Conservation (phyloP, 2,888 invertebrate genomes). For the Helleia helle region DNA sequence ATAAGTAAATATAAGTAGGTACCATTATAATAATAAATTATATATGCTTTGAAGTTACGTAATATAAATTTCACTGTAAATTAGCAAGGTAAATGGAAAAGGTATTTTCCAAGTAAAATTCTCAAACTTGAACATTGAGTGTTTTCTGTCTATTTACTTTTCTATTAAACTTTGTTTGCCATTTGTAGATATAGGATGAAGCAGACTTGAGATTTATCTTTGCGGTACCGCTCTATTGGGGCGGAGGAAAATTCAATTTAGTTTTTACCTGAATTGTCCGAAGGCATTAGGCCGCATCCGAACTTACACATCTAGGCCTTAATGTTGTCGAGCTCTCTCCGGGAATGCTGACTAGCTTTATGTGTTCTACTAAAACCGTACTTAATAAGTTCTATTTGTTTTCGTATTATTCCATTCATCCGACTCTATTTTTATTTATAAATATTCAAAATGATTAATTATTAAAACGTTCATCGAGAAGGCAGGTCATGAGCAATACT, state of each 20-base stretch:
- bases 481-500: too few species aligned
- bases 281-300: slow-evolving; percentile 36
- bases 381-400: too few species aligned
- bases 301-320: slow-evolving; percentile 7
- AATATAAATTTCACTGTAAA: too few species aligned
- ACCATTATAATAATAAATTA: too few species aligned
- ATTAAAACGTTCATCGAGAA: too few species aligned
- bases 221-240: slow-evolving; percentile 64
- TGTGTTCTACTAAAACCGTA: too few species aligned
- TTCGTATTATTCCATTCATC: too few species aligned
- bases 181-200: slow-evolving; percentile 48
- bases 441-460: too few species aligned
- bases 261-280: slow-evolving; percentile 49
- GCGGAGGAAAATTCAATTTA: slow-evolving; percentile 66
- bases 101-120: slow-evolving; percentile 29
- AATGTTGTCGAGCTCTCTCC: slow-evolving; percentile 1
- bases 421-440: too few species aligned
- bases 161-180: slow-evolving; percentile 67
- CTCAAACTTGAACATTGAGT: slow-evolving; percentile 55
- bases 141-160: slow-evolving; percentile 63
- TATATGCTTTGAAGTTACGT: too few species aligned
- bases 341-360: neutral
- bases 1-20: too few species aligned
- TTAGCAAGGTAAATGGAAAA: slow-evolving; percentile 9
- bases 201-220: slow-evolving; percentile 63